Percentiles rank a stretch among this genome's conserved stretches.
Evolutionary conservation across 2,113 vertebrate species (phyloP).

Genomic region (Corvus hawaiiensis): DNA sequence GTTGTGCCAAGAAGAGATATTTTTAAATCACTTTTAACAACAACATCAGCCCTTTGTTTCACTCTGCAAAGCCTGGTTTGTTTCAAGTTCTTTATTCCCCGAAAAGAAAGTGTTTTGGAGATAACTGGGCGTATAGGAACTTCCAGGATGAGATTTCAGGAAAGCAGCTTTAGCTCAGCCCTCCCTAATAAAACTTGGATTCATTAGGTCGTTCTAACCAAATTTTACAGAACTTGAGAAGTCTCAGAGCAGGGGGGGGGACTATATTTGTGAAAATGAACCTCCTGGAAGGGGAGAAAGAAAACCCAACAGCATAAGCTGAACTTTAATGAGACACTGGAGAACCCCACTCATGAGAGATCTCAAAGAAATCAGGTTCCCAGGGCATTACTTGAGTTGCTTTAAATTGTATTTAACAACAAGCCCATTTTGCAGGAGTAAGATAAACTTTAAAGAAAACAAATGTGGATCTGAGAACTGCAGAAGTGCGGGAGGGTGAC

Average conservation of each 20-base stretch:
- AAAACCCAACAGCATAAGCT: background rate
- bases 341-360: background rate
- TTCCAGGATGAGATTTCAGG: background rate
- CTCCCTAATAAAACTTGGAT: background rate
- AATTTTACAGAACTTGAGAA: background rate
- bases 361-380: background rate
- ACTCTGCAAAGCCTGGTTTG: background rate
- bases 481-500: background rate
- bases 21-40: background rate
- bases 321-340: background rate
- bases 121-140: background rate
- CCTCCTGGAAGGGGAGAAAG: background rate
- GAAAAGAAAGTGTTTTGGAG: background rate
- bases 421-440: background rate
- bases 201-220: background rate
- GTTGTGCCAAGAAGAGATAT: background rate
- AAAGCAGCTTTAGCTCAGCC: background rate
- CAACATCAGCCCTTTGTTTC: background rate
- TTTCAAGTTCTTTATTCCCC: background rate
- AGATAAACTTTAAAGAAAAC: background rate
- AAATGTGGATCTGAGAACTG: background rate
- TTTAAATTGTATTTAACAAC: background rate
- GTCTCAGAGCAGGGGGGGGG: background rate
- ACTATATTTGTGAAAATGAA: background rate
- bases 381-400: rapidly evolving